phyloP scores from a whole-genome alignment of 2,888 invertebrate genomes.

The Drosophila histrio region DNA sequence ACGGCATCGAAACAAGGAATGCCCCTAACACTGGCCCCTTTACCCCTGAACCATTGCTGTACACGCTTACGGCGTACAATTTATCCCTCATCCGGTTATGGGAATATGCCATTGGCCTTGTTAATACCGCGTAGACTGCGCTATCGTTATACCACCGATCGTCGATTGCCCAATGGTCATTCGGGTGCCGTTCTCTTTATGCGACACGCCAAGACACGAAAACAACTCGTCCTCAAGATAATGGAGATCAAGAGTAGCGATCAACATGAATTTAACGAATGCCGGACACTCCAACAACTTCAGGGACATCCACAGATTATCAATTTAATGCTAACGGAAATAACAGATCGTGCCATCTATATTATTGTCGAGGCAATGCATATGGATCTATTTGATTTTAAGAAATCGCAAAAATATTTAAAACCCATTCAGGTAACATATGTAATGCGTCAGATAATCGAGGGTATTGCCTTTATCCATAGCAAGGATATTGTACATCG shows the following conservation, averaged over 20 bases:
- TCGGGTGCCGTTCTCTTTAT: neutral
- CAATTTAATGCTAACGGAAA: neutral
- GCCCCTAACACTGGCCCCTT: neutral
- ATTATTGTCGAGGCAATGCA: conserved; percentile 13
- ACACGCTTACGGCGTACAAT: neutral
- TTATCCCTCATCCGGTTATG: neutral
- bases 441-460: neutral
- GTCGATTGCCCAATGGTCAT: neutral
- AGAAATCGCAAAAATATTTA: neutral
- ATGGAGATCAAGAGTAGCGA: neutral
- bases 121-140: conserved; percentile 2
- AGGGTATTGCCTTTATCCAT: neutral
- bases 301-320: conserved; percentile 11
- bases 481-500: neutral
- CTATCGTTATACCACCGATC: neutral
- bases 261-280: neutral
- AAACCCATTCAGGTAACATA: neutral
- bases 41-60: neutral
- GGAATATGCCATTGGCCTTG: neutral
- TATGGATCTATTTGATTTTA: conserved; percentile 1
- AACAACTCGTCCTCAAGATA: neutral
- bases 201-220: neutral
- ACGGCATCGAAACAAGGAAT: neutral
- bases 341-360: neutral
- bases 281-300: neutral